Base-by-base conservation (phyloP, 2,113 vertebrate genomes). In the Dasyornis broadbenti region DNA sequence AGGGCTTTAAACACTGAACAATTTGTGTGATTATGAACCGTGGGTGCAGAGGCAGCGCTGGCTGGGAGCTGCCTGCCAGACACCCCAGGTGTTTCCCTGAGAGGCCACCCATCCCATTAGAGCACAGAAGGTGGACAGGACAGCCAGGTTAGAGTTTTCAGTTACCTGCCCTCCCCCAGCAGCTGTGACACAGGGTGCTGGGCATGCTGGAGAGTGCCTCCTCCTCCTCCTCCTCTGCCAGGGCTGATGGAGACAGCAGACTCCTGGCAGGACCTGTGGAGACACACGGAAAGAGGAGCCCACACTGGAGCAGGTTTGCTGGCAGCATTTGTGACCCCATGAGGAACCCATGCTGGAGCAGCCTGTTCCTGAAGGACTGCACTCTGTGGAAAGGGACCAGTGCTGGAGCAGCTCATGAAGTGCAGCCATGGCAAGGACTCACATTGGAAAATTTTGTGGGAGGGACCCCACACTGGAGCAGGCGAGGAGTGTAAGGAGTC, bases 1-100 rank as follows among this genome's bases (percentile, higher is more conserved):
- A 73, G 14, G n/a, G 28, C 50, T 91, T 81, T n/a, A 31, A 61
- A 5, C 21, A 15, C 7, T 0, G 37, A 60, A 5, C n/a, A 16
- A 2, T 70, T 33, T 45, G 30, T 31, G 69, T 81, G 35, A 40
- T 24, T 39, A 15, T 0, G 0, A 80, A 8, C 21, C 1, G 7
- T 0, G 7, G 56, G 5, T 44, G 47, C 47, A 5, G 11, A 30
- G 60, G 27, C n/a, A 49, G 65, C 0, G 0, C 0, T 44, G 56
- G 18, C 56, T 24, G 68, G 54, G 71, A 52, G 39, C 76, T 89
- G 87, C 72, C 30, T 64, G 50, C 44, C 88, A n/a, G 39, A 9
- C 28, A 31, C 6, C 21, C 18, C 22, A 10, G 49, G 17, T 7
- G 4, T 50, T 27, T 44, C 54, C 22, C 89, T 44, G 23, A 30